Evolutionary conservation across 1,140 invertebrate species (phyloP), one percentile per base, ranked within the genome.

Genomic region (Riptortus pedestris): DNA sequence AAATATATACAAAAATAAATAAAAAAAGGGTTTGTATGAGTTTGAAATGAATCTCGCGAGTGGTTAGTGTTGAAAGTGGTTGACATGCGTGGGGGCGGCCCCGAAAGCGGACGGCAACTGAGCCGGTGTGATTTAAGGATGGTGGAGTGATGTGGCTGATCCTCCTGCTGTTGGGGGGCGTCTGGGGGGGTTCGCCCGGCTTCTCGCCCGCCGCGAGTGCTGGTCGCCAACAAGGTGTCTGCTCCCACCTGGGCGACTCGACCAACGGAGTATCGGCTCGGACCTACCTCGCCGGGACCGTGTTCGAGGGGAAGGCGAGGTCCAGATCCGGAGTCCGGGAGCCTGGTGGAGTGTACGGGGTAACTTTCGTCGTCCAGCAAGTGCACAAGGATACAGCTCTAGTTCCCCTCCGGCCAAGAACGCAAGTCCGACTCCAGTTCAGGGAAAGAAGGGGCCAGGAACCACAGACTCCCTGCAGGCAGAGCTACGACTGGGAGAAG

Each of bases 251-350:
- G 47, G 71, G 71, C 55, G 71, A 71, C 66, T 33, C 59, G 11
- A 67, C 67, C 64, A 72, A 79, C 65, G 80, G 81, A 72, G 76
- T 82, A 18, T 77, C 79, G 26, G 82, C 83, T 65, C 72, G 81
- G 45, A 81, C 82, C 5, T 82, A 73, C 69, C 73, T 79, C 29
- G 82, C 83, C 64, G 81, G 79, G 59, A 81, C 80, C 11, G 80
- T 84, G 16, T 83, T 84, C 72, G 79, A 80, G 73, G 83, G 82
- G 27, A 83, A 83, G 70, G 81, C 79, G 20, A 77, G 80, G 18
- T 84, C 83, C 31, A 79, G 80, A 77, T 80, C 80, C 58, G 76
- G 79, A 27, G 72, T 77, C 62, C 75, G 79, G 22, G 78, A 78
- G 29, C 73, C 77, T 29, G 76, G 74, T 51, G 77, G 76, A 18